Base-by-base conservation (phyloP, 2,797 vertebrate species). In the Pangasius sanitwongsei region DNA sequence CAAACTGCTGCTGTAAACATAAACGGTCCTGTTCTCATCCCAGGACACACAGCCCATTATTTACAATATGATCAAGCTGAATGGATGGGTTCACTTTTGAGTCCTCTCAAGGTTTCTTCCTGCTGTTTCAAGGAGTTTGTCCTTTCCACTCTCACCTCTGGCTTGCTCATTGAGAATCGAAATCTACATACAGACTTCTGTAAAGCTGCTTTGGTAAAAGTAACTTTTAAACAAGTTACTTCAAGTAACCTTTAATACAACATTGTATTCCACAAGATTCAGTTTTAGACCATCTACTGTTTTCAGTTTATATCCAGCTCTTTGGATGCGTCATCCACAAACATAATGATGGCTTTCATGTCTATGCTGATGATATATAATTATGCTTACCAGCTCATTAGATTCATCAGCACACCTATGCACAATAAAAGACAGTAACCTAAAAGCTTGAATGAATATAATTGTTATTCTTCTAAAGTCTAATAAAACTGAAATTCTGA, bases 351-450 rank as follows among this genome's bases (percentile, higher is more conserved):
- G 34, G 57, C 25, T 63, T 83, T 63, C 6, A 63, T 44, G 57
- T 41, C 57, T 41, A 41, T 28, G 34, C 11, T 63, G 12, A 83
- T 44, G 37, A 63, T 44, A 6, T 61, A 63, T 63, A 63, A 83
- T 44, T 65, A 63, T 28, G 44, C 37, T 83, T 63, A 83, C 37
- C 23, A 63, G 81, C 59, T 83, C 37, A 63, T 83, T n/a, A 63
- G 13, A 63, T 44, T 63, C 37, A n/a, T 44, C 55, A 61, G 23
- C 57, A 82, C 31, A 59, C 78, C 6, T 23, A 13, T 59, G 31
- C 18, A 61, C 20, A 41, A 82, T 59, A 25, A 61, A 59, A 55
- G 6, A 55, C 28, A 55, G 6, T n/a, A 50, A 53, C 75, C 41
- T 28, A 50, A 53, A 78, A n/a, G 75, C 25, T 53, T n/a, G 13